These are phyloP conservation scores for Heliothis virescens DNA, from an alignment of 1,140 invertebrate genomes.

Conservation along the genomic window DNA sequence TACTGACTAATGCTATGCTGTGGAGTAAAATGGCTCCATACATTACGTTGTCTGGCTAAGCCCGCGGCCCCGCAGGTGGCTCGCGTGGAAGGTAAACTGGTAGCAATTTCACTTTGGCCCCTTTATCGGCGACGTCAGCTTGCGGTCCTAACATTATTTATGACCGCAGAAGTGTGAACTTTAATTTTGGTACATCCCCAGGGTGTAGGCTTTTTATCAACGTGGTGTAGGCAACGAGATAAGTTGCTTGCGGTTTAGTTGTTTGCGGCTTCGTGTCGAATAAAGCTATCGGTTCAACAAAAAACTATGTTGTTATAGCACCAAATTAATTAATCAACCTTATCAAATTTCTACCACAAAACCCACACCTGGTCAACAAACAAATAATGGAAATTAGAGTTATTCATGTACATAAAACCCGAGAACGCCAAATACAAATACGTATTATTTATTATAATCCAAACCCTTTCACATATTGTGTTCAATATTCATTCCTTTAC, in stretches of 20 bases:
- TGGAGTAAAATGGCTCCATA: conserved; percentile 63
- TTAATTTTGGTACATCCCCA: conserved; percentile 36
- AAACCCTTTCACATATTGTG: conserved; percentile 16
- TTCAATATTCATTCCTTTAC: conserved; percentile 35
- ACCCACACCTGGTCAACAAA: too few species aligned
- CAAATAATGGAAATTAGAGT: too few species aligned
- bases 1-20: conserved; percentile 30
- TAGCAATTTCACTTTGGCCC: conserved; percentile 46
- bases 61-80: conserved; percentile 53
- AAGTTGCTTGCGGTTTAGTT: conserved; percentile 8
- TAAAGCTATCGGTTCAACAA: not conserved
- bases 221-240: not conserved
- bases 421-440: not conserved
- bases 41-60: conserved; percentile 64
- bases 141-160: conserved; percentile 48
- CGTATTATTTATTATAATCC: conserved; percentile 16
- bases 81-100: conserved; percentile 49
- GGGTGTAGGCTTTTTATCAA: conserved; percentile 37
- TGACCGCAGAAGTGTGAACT: conserved; percentile 43
- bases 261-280: not conserved
- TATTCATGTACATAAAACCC: too few species aligned
- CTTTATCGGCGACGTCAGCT: conserved; percentile 46
- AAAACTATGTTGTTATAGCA: not conserved
- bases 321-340: too few species aligned
- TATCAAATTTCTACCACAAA: too few species aligned